Percentiles rank a stretch among this genome's conserved stretches.
phyloP scores from a whole-genome alignment of 2,797 vertebrate species.

The Cossypha niveicapilla region DNA sequence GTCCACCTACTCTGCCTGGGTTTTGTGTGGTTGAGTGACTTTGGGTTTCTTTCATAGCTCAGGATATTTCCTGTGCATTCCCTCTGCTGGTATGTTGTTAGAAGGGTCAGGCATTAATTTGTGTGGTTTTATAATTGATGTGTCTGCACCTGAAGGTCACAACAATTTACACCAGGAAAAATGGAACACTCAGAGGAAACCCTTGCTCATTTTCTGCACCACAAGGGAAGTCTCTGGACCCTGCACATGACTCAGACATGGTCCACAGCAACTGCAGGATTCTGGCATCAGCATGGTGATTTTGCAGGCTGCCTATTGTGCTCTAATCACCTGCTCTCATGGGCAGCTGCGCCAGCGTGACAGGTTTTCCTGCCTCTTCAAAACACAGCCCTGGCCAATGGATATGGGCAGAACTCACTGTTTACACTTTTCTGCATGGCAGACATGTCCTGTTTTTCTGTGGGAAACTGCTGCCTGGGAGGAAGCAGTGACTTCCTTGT shows the following conservation, averaged over 20 bases:
- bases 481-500: background rate
- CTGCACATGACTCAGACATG: conserved; percentile 31
- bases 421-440: background rate
- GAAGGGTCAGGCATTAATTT: conserved; percentile 49
- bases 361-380: conserved; percentile 37
- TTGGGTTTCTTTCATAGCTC: background rate
- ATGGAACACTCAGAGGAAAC: background rate
- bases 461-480: background rate
- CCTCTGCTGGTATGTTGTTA: conserved; percentile 26
- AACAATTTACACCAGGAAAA: conserved; percentile 33
- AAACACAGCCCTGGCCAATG: background rate
- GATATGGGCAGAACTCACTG: background rate
- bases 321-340: conserved; percentile 11
- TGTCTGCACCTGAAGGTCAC: conserved; percentile 33
- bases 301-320: conserved; percentile 21
- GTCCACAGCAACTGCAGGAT: background rate
- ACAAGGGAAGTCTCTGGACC: conserved; percentile 21
- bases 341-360: background rate
- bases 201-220: conserved; percentile 13
- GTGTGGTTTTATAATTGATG: conserved; percentile 31
- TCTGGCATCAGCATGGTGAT: conserved; percentile 1
- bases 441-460: conserved; percentile 17
- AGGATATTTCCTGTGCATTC: conserved; percentile 38
- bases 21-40: background rate
- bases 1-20: background rate